A percentile compares a stretch with the other conserved stretches of the same genome.
Evolutionary conservation across 2,113 vertebrate genomes (phyloP).

Genomic region (Elephas maximus): DNA sequence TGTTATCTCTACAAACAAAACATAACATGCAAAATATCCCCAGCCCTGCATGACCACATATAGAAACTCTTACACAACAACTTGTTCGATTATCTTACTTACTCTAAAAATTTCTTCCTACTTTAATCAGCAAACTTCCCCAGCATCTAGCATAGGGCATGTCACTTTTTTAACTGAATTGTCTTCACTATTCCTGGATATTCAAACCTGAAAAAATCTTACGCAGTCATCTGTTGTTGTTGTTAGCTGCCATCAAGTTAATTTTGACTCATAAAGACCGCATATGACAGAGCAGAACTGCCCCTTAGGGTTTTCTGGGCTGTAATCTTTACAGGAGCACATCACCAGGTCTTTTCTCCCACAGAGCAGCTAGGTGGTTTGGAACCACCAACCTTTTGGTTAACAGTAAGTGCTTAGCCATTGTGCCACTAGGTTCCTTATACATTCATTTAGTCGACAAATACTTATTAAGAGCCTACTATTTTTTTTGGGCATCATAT

Average conservation of each 20-base stretch:
- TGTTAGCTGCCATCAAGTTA: background rate
- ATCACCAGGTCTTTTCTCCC: background rate
- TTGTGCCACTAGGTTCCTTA: background rate
- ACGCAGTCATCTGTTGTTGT: background rate
- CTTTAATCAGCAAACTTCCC: background rate
- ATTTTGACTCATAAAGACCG: background rate
- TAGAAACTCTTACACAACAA: background rate
- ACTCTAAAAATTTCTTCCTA: background rate
- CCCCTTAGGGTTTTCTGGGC: background rate
- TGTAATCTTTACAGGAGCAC: background rate
- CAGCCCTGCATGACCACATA: background rate
- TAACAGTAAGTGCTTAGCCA: background rate
- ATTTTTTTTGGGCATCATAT: background rate
- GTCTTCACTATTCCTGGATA: background rate
- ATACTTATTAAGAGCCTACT: background rate
- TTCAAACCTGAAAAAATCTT: background rate
- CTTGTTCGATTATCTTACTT: background rate
- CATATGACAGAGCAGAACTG: background rate
- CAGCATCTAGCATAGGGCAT: background rate
- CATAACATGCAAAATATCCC: background rate
- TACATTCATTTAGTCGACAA: constrained; percentile 14
- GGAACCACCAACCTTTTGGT: background rate
- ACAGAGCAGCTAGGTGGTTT: background rate
- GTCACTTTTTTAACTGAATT: constrained; percentile 30
- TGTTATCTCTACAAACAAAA: background rate